Percentiles rank a stretch among this genome's conserved stretches.
Conservation (phyloP, 2,888 invertebrate genomes). For the Lepidochrysops patricia region DNA sequence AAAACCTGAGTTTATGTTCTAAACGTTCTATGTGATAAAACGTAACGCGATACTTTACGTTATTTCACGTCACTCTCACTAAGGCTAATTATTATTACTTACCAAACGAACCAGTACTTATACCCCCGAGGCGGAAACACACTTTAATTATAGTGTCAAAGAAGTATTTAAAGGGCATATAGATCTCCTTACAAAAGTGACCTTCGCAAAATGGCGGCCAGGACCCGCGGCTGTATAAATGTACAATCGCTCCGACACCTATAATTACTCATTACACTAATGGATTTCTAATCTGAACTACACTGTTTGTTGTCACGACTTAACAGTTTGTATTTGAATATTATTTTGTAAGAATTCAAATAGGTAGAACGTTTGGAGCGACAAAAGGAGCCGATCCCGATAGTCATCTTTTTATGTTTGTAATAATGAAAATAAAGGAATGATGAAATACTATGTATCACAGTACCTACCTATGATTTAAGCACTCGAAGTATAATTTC, state of each 20-base stretch:
- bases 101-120: not conserved
- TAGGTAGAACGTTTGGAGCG: too few relatives aligned
- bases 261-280: constrained; percentile 62
- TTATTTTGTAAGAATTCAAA: not conserved
- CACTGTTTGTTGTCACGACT: constrained; percentile 51
- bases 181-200: constrained; percentile 40
- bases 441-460: too few relatives aligned
- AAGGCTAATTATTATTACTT: not conserved
- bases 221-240: constrained; percentile 39
- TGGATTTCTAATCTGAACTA: constrained; percentile 46
- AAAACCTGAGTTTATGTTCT: too few relatives aligned
- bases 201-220: constrained; percentile 40
- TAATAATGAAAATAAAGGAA: not conserved
- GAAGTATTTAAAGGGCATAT: not conserved
- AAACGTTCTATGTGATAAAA: too few relatives aligned
- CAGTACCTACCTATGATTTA: too few relatives aligned
- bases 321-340: constrained; percentile 26
- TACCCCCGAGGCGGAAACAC: not conserved
- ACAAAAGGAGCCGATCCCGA: too few relatives aligned
- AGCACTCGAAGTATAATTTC: not conserved
- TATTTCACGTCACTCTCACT: not conserved
- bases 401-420: too few relatives aligned
- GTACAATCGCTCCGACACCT: constrained; percentile 41
- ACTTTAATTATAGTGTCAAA: not conserved
- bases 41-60: not conserved